Conservation (phyloP, 2,888 invertebrate genomes). For the Tholera decimalis region DNA sequence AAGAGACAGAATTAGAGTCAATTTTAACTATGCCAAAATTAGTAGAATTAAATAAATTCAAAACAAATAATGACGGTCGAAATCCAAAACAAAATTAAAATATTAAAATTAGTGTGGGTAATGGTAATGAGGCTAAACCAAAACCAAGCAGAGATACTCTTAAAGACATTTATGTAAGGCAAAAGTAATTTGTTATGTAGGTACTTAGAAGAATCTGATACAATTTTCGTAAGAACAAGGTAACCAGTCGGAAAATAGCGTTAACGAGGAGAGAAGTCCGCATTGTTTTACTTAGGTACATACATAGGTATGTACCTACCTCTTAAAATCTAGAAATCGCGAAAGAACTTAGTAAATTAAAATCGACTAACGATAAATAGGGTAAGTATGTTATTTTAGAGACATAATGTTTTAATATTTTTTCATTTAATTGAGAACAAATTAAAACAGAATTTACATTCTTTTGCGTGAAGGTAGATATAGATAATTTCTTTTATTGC, state of each 20-base stretch:
- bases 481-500: constrained; percentile 33
- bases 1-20: constrained; percentile 8
- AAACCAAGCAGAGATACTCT: not conserved
- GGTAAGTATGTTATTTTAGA: too few relatives aligned
- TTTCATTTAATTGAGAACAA: constrained; percentile 38
- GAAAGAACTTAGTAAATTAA: not conserved
- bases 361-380: not conserved
- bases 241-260: constrained; percentile 22
- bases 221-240: constrained; percentile 18
- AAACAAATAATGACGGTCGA: constrained; percentile 11
- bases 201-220: constrained; percentile 14
- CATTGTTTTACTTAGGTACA: constrained; percentile 15
- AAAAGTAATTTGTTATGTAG: too few relatives aligned
- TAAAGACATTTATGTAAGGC: not conserved
- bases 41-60: too few relatives aligned
- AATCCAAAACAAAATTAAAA: constrained; percentile 16
- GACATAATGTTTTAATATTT: too few relatives aligned
- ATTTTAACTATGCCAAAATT: constrained; percentile 16
- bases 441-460: not conserved
- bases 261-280: constrained; percentile 2
- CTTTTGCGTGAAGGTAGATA: constrained; percentile 9
- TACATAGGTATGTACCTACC: too few relatives aligned
- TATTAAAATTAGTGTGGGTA: not conserved
- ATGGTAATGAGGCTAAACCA: not conserved
- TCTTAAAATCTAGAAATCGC: constrained; percentile 24